A percentile compares a stretch with the other conserved stretches of the same genome.
Evolutionary conservation across 92 coral and sea anemone species (phyloP).

Genomic region (Nematostella vectensis): DNA sequence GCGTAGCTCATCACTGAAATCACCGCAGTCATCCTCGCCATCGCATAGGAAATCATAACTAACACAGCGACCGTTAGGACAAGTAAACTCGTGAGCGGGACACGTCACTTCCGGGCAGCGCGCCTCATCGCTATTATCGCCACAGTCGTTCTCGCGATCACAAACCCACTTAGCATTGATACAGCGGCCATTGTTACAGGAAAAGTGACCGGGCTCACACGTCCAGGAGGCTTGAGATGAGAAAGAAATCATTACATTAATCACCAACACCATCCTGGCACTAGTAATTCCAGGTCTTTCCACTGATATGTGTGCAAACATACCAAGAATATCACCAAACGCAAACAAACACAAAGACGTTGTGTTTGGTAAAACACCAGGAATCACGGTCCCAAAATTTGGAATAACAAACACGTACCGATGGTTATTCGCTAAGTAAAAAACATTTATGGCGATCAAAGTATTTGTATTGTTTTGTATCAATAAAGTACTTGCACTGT

Average conservation of each 20-base stretch:
- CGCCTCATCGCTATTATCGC: slow-evolving; percentile 77
- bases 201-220: slow-evolving; percentile 64
- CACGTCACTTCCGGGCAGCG: slow-evolving; percentile 51
- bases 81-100: slow-evolving; percentile 42
- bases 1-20: slow-evolving; percentile 59
- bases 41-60: slow-evolving; percentile 50
- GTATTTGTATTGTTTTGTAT: no score
- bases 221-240: slow-evolving; percentile 35
- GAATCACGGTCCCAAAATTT: no score
- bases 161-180: slow-evolving; percentile 55
- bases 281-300: slow-evolving; percentile 71
- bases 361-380: no score
- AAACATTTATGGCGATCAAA: no score
- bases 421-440: no score
- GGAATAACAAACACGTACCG: no score
- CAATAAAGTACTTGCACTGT: no score
- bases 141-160: slow-evolving; percentile 89
- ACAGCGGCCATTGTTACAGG: slow-evolving; percentile 83
- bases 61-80: slow-evolving; percentile 36
- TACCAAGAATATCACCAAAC: no score
- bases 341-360: no score
- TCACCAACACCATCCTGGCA: slow-evolving; percentile 79
- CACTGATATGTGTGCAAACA: no score
- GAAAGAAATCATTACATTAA: slow-evolving; percentile 78
- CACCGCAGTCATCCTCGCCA: slow-evolving; percentile 54